Evolutionary conservation across 1,140 invertebrate species (phyloP), one percentile per base, ranked within the genome.

Genomic region (Ceratitis capitata): DNA sequence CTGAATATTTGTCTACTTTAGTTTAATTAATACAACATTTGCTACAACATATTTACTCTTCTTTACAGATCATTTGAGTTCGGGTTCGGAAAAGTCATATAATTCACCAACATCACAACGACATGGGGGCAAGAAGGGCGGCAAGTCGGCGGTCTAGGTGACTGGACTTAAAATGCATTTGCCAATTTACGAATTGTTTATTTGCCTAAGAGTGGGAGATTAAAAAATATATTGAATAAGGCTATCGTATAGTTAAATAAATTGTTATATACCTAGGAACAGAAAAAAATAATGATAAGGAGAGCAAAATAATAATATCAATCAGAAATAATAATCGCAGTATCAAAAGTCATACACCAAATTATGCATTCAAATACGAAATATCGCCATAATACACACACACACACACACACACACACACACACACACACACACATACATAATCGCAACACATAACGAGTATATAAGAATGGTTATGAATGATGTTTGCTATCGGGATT

Each of bases 21-120:
- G 35, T 64, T 26, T 19, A 32, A 51, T n/a, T n/a, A n/a, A 19
- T 26, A 12, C 51, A 10, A n/a, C 6, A 69, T 23, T 1, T 64
- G 23, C 29, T 16, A 23, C 19, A 49, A 51, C 26, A n/a, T n/a
- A 53, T 16, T 35, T 32, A 2, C 23, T 12, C 32, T 84, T 84
- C 12, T 69, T 49, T 85, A 49, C 23, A 86, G 86, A 78, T 42
- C 29, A 49, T 19, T 39, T 85, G 29, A 86, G 84, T 74, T 86
- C 86, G 3, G 84, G 84, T 26, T 86, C 86, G 2, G 86, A 86
- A 26, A 86, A 85, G 47, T 86, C 86, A 14, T 86, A 64, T 45
- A 86, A 86, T 69, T 56, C 86, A 26, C 56, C 86, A 14, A 56
- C 85, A 32, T n/a, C n/a, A n/a, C 74, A 82, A 42, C 74, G 45